Percentiles rank a stretch among this genome's conserved stretches.
phyloP scores from a whole-genome alignment of 23 tunicate species.

The Trididemnum clinides region DNA sequence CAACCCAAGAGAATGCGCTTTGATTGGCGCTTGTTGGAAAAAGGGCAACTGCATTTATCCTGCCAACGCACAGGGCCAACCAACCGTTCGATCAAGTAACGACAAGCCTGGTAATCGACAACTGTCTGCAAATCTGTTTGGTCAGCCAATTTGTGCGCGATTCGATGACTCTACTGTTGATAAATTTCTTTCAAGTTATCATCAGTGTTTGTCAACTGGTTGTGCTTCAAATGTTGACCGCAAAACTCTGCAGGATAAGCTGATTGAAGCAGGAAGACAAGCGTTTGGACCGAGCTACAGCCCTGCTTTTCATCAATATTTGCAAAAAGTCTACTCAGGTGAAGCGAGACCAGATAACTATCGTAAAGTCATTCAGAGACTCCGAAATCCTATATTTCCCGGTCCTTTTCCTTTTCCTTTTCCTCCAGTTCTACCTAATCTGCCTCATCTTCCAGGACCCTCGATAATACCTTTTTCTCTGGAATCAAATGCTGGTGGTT shows the following conservation, averaged over 20 bases:
- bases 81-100: constrained; percentile 53
- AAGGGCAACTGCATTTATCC: constrained; percentile 58
- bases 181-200: constrained; percentile 50
- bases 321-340: constrained; percentile 43
- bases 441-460: background rate
- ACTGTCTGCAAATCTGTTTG: constrained; percentile 7
- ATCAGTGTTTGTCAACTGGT: constrained; percentile 67
- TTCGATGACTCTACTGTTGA: constrained; percentile 8
- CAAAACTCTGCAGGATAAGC: background rate
- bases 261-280: background rate
- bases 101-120: constrained; percentile 1
- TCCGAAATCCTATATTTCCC: background rate
- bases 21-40: constrained; percentile 87
- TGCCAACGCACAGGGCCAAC: background rate
- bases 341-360: constrained; percentile 76
- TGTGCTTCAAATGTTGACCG: constrained; percentile 47
- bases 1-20: constrained; percentile 54
- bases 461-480: background rate
- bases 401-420: too few species aligned
- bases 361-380: constrained; percentile 8
- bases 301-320: background rate
- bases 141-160: constrained; percentile 61
- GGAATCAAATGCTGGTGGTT: background rate
- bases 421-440: too few species aligned
- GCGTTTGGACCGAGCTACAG: background rate